These are phyloP conservation scores for Ovis aries DNA, from an alignment of 2,113 vertebrate genomes.

Conservation along the genomic window ARS-UI_Ramb_v3.0 NC_056061.1:29496501-29497000, in stretches of 20 bases:
- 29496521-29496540: neutral
- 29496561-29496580: neutral
- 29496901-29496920: no score
- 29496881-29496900: no score
- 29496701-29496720: constrained; percentile 39
- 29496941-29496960: neutral
- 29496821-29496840: no score
- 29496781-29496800: neutral
- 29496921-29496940: neutral
- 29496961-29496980: neutral
- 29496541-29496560: constrained; percentile 14
- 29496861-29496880: no score
- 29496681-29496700: constrained; percentile 30
- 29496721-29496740: constrained; percentile 26
- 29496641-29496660: constrained; percentile 17
- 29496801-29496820: no score
- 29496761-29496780: constrained; percentile 12
- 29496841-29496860: no score
- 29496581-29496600: neutral
- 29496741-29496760: constrained; percentile 30
- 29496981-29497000: neutral
- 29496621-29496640: constrained; percentile 32
- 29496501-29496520: constrained; percentile 77
- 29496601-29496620: constrained; percentile 22
- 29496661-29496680: constrained; percentile 30